Evolutionary conservation across 2,113 vertebrate species (phyloP), one percentile per base, ranked within the genome.

Genomic region (Donacobius atricapilla): DNA sequence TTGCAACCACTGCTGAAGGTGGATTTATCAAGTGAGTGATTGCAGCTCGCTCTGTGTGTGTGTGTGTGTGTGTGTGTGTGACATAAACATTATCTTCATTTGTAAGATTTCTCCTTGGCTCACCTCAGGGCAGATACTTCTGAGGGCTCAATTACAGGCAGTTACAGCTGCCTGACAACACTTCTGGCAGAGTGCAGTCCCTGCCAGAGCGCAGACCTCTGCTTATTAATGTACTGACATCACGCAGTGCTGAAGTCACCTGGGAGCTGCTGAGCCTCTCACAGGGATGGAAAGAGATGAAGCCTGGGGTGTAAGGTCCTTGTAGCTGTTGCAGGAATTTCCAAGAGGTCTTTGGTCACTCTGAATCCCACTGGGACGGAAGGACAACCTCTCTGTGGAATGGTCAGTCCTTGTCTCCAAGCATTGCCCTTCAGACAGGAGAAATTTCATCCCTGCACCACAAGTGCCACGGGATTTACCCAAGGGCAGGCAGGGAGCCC

Each of bases 11-110:
- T 70, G 71, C 58, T 56, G 89, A 65, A 45, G 84, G 72, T 87
- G 94, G 65, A 71, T 90, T 82, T 70, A 51, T 75, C 71, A 83
- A 76, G 77, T 48, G 64, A 76, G 75, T 12, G 71, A 83, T 86
- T 16, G 2, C 17, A 79, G 82, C 92, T 76, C 9, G 22, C 70
- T 35, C 44, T 61, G 66, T 4, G 2, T 61, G 3, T 68, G 30
- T 37, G 19, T 48, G 31, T n/a, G n/a, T n/a, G n/a, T n/a, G n/a
- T 33, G 54, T 53, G 51, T 70, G 73, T 87, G 95, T 92, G 94
- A 95, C 89, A 96, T 78, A 94, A 94, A 95, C 97, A 90, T 97
- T 97, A 97, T 90, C 93, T 97, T 96, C 84, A 88, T 93, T 92
- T 96, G 94, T 94, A 90, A 79, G 68, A 51, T 94, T 97, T 97